These are phyloP conservation scores for Borostomias antarcticus DNA, from an alignment of 2,797 vertebrate genomes.

Conservation along the genomic window DNA sequence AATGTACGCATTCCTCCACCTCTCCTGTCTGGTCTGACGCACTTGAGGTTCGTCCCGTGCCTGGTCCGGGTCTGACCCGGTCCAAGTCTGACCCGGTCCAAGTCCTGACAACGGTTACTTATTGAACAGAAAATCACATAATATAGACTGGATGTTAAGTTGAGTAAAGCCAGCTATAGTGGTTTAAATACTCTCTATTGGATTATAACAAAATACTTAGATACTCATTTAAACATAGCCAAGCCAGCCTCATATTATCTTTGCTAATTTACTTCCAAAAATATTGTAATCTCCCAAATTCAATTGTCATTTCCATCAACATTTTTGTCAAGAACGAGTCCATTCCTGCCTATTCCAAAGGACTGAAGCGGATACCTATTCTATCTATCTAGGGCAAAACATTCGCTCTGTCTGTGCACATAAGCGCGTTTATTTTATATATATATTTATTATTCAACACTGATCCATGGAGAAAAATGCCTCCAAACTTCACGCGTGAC, in stretches of 20 bases:
- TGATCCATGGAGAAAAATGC: neutral
- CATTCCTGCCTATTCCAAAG: neutral
- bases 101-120: too few relatives aligned
- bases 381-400: too few relatives aligned
- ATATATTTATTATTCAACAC: too few relatives aligned
- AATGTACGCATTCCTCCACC: slow-evolving; percentile 67
- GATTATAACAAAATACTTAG: neutral
- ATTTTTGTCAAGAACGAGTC: neutral
- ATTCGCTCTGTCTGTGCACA: too few relatives aligned
- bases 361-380: too few relatives aligned
- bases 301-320: neutral
- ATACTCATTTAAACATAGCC: neutral
- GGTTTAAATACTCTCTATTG: neutral
- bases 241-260: neutral
- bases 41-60: slow-evolving; percentile 52
- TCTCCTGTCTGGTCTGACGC: slow-evolving; percentile 62
- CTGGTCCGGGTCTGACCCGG: slow-evolving; percentile 34
- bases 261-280: neutral
- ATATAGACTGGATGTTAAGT: neutral
- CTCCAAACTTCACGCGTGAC: neutral
- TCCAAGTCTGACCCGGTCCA: slow-evolving; percentile 40
- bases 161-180: neutral
- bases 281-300: neutral
- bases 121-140: slow-evolving; percentile 18
- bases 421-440: too few relatives aligned